These are phyloP conservation scores for Halcyon leucocephala DNA, from an alignment of 2,797 vertebrate genomes.

Conservation along the genomic window DNA sequence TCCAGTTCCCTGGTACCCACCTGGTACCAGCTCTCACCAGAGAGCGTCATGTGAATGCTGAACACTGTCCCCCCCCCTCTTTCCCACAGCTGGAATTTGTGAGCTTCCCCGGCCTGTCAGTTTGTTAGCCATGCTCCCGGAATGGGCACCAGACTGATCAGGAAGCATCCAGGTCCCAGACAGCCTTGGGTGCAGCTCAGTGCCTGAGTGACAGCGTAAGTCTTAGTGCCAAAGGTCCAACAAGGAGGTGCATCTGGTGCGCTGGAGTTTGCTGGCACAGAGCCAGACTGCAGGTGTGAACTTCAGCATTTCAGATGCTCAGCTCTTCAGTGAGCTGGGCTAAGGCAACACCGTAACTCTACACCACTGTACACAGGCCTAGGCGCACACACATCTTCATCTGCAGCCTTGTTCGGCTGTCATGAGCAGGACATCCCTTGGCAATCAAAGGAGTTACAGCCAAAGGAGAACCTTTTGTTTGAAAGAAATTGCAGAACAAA, in stretches of 20 bases:
- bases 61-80: neutral
- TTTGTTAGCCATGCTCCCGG: neutral
- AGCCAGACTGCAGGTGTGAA: neutral
- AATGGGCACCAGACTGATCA: neutral
- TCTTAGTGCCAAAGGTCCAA: neutral
- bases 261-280: neutral
- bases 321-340: neutral
- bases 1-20: neutral
- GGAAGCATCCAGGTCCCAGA: neutral
- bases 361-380: rapidly evolving
- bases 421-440: neutral
- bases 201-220: rapidly evolving
- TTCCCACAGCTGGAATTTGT: neutral
- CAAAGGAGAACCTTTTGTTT: neutral
- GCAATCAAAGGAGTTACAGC: neutral
- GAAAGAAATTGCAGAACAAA: neutral
- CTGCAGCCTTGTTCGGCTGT: neutral
- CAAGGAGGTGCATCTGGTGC: neutral
- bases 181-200: neutral
- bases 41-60: rapidly evolving
- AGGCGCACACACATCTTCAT: neutral
- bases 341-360: neutral
- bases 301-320: neutral
- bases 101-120: neutral
- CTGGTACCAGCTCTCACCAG: neutral